These are phyloP conservation scores for Myotis lucifugus DNA, from an alignment of 2,113 vertebrate species.

Conservation along the genomic window DNA sequence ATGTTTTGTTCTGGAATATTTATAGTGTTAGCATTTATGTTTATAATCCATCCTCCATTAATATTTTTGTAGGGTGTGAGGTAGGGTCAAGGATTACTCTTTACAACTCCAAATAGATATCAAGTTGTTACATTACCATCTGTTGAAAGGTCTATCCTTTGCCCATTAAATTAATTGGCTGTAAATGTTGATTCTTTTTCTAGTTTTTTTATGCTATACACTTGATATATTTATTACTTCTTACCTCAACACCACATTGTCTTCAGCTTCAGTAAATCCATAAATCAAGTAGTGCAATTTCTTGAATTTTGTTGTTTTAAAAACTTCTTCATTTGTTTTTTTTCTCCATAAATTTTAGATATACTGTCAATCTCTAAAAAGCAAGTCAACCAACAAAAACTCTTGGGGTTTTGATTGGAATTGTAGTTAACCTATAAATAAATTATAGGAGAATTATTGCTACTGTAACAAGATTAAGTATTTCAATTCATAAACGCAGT, in stretches of 20 bases:
- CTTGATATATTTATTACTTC: neutral
- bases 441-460: neutral
- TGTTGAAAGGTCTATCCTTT: neutral
- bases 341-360: constrained; percentile 9
- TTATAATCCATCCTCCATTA: neutral
- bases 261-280: neutral
- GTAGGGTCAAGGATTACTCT: neutral
- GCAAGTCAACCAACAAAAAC: neutral
- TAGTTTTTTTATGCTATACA: neutral
- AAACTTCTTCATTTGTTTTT: neutral
- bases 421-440: neutral
- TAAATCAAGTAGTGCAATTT: neutral
- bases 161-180: neutral
- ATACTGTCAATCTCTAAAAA: neutral
- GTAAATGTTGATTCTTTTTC: neutral
- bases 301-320: neutral
- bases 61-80: neutral
- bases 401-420: neutral
- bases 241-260: neutral
- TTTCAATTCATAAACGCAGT: neutral
- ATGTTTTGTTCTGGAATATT: neutral
- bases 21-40: neutral
- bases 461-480: neutral
- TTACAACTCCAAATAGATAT: neutral
- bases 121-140: neutral